Conservation (phyloP, 1,140 invertebrate genomes). For the Scaptodrosophila lebanonensis region DNA sequence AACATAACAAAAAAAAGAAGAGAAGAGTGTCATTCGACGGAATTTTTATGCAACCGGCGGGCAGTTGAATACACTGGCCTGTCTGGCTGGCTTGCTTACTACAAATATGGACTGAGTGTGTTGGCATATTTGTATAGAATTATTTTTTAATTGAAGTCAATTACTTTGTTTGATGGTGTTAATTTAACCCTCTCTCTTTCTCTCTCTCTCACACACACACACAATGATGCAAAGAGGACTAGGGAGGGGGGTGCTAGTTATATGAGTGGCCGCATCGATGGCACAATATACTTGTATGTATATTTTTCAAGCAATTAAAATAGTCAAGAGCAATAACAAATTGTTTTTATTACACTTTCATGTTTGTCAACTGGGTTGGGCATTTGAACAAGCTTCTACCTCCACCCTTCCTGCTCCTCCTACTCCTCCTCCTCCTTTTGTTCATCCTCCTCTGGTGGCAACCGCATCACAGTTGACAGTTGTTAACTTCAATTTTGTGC, state of each 20-base stretch:
- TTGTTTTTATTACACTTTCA: slow-evolving; percentile 41
- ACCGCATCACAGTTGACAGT: too few relatives aligned
- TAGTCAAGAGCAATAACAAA: slow-evolving; percentile 30
- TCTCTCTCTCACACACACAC: not conserved
- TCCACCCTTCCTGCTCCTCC: slow-evolving; percentile 31
- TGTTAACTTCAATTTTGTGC: too few relatives aligned
- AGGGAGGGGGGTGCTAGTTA: not conserved
- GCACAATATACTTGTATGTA: slow-evolving; percentile 12
- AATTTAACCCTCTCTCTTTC: slow-evolving; percentile 43
- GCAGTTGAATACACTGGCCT: too few relatives aligned
- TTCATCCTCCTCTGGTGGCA: too few relatives aligned
- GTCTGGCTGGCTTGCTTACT: too few relatives aligned
- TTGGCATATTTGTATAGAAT: slow-evolving; percentile 35
- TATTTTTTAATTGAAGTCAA: slow-evolving; percentile 75
- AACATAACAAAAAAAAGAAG: not conserved
- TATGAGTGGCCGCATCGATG: slow-evolving; percentile 12
- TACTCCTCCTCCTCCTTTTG: too few relatives aligned
- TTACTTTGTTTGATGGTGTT: slow-evolving; percentile 73
- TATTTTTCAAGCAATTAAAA: slow-evolving; percentile 27
- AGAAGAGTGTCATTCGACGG: slow-evolving; percentile 26
- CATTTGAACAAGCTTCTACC: slow-evolving; percentile 29
- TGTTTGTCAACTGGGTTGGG: slow-evolving; percentile 25
- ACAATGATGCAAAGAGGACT: too few relatives aligned
- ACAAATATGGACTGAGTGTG: too few relatives aligned
- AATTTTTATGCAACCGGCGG: slow-evolving; percentile 7